Percentiles rank a stretch among this genome's conserved stretches.
These are phyloP conservation scores for Pogonophryne albipinna DNA, from an alignment of 2,797 vertebrate genomes.

Conservation along the genomic window DNA sequence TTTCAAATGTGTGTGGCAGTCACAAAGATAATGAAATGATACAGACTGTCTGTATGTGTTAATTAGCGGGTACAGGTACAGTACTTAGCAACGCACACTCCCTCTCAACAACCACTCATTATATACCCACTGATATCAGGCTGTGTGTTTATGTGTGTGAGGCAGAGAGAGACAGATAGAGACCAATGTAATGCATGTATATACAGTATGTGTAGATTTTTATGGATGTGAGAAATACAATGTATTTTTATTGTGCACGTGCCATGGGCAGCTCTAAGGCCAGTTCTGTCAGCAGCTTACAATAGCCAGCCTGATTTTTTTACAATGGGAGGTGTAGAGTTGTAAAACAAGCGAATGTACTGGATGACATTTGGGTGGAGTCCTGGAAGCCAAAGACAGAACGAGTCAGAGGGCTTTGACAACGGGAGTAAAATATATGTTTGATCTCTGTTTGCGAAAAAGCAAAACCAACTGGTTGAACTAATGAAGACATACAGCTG, in stretches of 20 bases:
- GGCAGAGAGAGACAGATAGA: conserved; percentile 8
- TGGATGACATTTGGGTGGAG: conserved; percentile 56
- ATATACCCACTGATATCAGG: conserved; percentile 55
- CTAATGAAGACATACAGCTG: conserved; percentile 4
- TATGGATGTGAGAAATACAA: conserved; percentile 15
- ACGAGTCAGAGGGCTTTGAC: conserved; percentile 12
- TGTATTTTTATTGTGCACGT: background rate
- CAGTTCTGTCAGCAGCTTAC: conserved; percentile 60
- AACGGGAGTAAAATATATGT: conserved; percentile 3
- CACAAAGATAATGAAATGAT: conserved; percentile 51
- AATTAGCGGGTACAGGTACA: conserved; percentile 70
- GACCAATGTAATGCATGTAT: conserved; percentile 21
- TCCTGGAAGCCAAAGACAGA: conserved; percentile 39
- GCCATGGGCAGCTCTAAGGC: conserved; percentile 52
- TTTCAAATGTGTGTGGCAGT: conserved; percentile 20
- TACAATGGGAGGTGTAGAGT: conserved; percentile 78
- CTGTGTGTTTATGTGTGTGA: conserved; percentile 21
- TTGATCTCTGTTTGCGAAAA: conserved; percentile 6
- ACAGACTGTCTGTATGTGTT: conserved; percentile 65
- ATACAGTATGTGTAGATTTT: conserved; percentile 18
- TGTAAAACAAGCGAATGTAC: conserved; percentile 69
- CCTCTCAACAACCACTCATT: conserved; percentile 76
- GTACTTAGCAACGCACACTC: conserved; percentile 72
- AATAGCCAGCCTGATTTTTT: conserved; percentile 66
- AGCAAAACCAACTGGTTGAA: background rate